Evolutionary conservation across 2,888 invertebrate species (phyloP).

Genomic region (Diabrotica balteata): DNA sequence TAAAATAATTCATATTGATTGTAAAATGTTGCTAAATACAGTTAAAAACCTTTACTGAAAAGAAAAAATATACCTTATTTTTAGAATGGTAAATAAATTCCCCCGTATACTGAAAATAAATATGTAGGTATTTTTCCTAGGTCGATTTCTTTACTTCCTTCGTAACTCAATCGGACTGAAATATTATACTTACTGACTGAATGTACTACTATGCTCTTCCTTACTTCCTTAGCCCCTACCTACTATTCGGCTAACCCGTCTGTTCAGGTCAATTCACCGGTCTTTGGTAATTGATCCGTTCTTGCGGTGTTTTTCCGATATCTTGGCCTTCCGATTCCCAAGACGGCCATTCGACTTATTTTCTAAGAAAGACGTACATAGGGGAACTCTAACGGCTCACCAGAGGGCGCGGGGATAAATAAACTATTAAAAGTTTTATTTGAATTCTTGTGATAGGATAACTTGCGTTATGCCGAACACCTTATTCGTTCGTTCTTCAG

Average conservation of each 20-base stretch:
- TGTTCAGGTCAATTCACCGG: constrained; percentile 34
- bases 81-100: no score
- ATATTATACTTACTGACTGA: constrained; percentile 10
- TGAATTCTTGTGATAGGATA: constrained; percentile 37
- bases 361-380: constrained; percentile 56
- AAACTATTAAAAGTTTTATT: constrained; percentile 57
- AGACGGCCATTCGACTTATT: constrained; percentile 58
- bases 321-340: constrained; percentile 47
- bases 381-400: constrained; percentile 55
- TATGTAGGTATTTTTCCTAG: no score
- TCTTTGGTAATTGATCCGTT: constrained; percentile 39
- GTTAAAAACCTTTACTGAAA: no score
- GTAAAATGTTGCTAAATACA: no score
- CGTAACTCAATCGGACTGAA: constrained; percentile 9
- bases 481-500: constrained; percentile 1
- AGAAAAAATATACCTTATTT: no score
- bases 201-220: not conserved
- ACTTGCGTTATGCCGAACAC: constrained; percentile 20
- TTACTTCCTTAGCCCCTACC: not conserved
- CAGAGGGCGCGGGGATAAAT: constrained; percentile 49
- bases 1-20: no score
- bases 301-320: constrained; percentile 35
- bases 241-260: constrained; percentile 13
- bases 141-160: not conserved
- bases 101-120: no score